A percentile compares a stretch with the other conserved stretches of the same genome.
These are phyloP conservation scores for Mormyrus lacerda DNA, from an alignment of 2,113 vertebrate genomes.

Conservation along the genomic window DNA sequence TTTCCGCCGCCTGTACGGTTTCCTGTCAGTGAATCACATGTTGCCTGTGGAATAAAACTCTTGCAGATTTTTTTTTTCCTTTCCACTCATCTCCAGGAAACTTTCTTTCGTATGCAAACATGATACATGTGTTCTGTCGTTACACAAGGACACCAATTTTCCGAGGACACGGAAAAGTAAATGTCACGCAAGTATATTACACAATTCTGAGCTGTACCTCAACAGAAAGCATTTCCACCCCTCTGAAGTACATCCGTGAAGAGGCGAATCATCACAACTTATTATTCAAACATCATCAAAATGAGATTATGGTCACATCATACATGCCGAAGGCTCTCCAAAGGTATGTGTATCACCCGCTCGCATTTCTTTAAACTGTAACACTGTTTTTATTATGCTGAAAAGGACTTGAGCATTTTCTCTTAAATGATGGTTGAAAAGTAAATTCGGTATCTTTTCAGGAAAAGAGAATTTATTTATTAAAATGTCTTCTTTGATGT, in stretches of 20 bases:
- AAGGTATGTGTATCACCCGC: constrained; percentile 46
- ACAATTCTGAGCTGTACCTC: constrained; percentile 32
- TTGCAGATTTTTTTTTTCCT: constrained; percentile 32
- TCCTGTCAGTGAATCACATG: constrained; percentile 14
- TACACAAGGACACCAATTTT: constrained; percentile 38
- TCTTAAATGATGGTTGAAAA: background rate
- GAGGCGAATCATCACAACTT: constrained; percentile 29
- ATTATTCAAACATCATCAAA: constrained; percentile 33
- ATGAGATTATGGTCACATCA: constrained; percentile 52
- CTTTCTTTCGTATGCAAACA: constrained; percentile 16
- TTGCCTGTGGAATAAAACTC: constrained; percentile 4
- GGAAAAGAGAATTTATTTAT: background rate
- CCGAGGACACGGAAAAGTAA: constrained; percentile 55
- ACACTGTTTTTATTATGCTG: background rate
- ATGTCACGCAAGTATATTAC: constrained; percentile 57
- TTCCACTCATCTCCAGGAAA: constrained; percentile 66
- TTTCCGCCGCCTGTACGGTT: constrained; percentile 7
- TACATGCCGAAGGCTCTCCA: constrained; percentile 25
- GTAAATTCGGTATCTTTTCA: background rate
- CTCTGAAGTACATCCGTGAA: constrained; percentile 25
- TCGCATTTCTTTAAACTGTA: background rate
- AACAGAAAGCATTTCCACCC: constrained; percentile 38
- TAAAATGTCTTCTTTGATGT: background rate
- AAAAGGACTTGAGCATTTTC: background rate
- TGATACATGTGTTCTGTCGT: constrained; percentile 19